Base-by-base conservation (phyloP, 2,113 vertebrate species). In the Salvelinus sp. region DNA sequence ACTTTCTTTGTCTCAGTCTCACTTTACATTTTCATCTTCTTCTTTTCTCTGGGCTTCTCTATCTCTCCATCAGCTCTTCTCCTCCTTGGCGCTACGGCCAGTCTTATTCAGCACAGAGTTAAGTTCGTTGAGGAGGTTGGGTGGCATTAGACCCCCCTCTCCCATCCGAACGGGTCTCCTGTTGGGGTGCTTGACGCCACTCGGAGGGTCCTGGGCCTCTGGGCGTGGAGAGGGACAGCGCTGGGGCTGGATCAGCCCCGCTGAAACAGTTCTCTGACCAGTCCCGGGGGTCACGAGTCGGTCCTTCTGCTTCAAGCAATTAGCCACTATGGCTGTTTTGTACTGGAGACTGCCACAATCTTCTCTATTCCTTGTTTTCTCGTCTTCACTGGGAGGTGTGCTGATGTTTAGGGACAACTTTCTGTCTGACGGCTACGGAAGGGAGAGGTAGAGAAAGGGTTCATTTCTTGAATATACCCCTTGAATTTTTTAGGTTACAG, bases 111-210 rank as follows among this genome's bases (percentile, higher is more conserved):
- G 91, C 76, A 98, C 96, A 0, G 88, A 90, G 74, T 81, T 97
- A 2, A 99, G 93, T 81, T 98, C 98, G 23, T 90, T 91, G 66
- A 99, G 92, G 67, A 99, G 92, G 75, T 87, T 93, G 13, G 94
- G 82, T 0, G 95, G 96, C 82, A 98, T 83, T 71, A 33, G 86
- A 1, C 16, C 58, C 68, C 16, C 48, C 67, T 86, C 87, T 47
- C 22, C 68, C 2, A 82, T 82, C 13, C 71, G 13, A 5, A 9
- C 4, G 0, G 81, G 44, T n/a, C 65, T 90, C 84, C 73, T 90
- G 63, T 68, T 27, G 5, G 73, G 25, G 16, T 69, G 16, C 66
- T 71, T 85, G 22, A 12, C 38, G 44, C 47, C 62, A 0, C 75
- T 48, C 44, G 65, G 72, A 20, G 73, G 57, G 2, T 74, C 68